Base-by-base conservation (phyloP, 2,888 invertebrate species). In the Yponomeuta cagnagella region DNA sequence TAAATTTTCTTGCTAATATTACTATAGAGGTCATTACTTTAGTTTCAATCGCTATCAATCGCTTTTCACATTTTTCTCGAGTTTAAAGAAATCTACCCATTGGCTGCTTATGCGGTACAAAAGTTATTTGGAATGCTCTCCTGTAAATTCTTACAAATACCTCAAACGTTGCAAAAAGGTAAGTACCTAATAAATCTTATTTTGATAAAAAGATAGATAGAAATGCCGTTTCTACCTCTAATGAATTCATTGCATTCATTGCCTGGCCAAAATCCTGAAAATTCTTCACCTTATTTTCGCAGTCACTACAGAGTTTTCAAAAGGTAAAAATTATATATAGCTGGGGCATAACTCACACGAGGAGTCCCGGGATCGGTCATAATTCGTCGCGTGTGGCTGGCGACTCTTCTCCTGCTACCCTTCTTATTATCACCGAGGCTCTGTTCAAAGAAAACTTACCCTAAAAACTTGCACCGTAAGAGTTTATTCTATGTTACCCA, bases 321-420 rank as follows among this genome's bases (percentile, higher is more conserved):
- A 68, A 58, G 48, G 68, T 84, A 88, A 86, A 87, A 86, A 85
- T 84, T 85, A 87, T 85, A 87, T 85, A 88, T 84, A 80, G 83
- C 79, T 84, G 84, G 84, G 84, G 79, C 84, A 89, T 90, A 89
- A 87, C 80, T 90, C 88, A 88, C 78, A 76, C 80, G 80, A 77
- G 85, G 52, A 80, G 84, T 85, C 86, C 85, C 79, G 82, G 83
- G 80, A 86, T 86, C 83, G 84, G 85, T 83, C 85, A 86, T 88
- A 88, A 88, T 86, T 87, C 91, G 87, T 90, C 91, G 90, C 90
- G 90, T 90, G 91, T 90, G 90, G 90, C 87, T 89, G 83, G 87
- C 86, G 86, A 88, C 83, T 89, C 85, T 85, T 84, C 84, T 83
- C 78, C 74, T 77, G 78, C 78, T 77, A 78, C 80, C 77, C 82